Conservation (phyloP, 2,113 vertebrate genomes). For the Sebastes fasciatus region DNA sequence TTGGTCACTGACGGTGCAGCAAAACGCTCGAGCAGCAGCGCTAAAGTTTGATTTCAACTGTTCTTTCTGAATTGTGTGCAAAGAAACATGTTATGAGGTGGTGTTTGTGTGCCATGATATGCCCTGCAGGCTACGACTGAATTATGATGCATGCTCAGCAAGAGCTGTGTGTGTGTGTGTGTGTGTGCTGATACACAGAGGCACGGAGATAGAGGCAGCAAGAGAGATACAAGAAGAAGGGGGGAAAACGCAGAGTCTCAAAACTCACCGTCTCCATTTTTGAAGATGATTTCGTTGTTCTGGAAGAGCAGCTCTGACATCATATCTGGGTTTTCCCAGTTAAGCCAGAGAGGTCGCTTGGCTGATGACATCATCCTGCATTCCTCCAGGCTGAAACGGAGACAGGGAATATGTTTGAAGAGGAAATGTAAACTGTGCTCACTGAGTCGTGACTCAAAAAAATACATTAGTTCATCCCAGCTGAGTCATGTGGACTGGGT, state of each 20-base stretch:
- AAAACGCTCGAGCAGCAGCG: conserved; percentile 29
- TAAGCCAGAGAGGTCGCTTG: conserved; percentile 97
- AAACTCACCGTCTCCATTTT: conserved; percentile 96
- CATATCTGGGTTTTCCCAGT: conserved; percentile 99
- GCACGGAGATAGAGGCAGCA: background rate
- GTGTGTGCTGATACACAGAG: background rate
- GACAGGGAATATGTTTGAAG: conserved; percentile 1
- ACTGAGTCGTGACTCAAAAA: background rate
- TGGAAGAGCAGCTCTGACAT: conserved; percentile 99
- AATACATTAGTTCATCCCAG: background rate
- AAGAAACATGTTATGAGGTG: background rate
- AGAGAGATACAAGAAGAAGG: background rate
- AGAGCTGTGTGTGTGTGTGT: conserved; percentile 7
- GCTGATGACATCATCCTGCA: conserved; percentile 99
- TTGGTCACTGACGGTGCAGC: conserved; percentile 44
- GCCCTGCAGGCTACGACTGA: conserved; percentile 20
- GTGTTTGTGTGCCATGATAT: conserved; percentile 39
- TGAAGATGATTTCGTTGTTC: conserved; percentile 99
- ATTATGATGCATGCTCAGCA: conserved; percentile 34
- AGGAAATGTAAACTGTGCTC: background rate
- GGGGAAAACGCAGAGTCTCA: background rate
- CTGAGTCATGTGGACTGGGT: background rate
- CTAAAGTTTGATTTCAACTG: conserved; percentile 15
- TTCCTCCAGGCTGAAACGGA: conserved; percentile 91
- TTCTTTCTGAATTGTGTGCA: conserved; percentile 19